Conservation (phyloP, 2,888 invertebrate genomes). For the Rotaria magnacalcarata region DNA sequence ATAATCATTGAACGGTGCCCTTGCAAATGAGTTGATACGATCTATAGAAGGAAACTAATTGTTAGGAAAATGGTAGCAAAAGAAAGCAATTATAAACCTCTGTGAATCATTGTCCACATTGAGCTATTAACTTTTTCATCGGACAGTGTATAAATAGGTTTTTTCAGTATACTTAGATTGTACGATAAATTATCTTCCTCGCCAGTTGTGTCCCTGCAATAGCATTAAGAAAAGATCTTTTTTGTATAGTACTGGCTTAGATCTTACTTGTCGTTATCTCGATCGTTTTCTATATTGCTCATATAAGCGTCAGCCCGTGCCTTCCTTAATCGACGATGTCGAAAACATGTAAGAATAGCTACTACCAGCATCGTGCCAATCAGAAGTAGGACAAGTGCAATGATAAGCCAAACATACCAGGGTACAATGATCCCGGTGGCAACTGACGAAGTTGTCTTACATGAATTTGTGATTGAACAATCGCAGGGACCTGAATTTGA, state of each 20-base stretch:
- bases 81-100: too few relatives aligned
- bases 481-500: background rate
- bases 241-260: too few relatives aligned
- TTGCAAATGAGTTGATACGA: too few relatives aligned
- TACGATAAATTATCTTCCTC: conserved; percentile 14
- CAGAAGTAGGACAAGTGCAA: background rate
- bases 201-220: background rate
- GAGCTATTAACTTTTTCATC: background rate
- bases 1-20: too few relatives aligned
- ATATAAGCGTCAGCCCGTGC: too few relatives aligned
- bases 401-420: conserved; percentile 22
- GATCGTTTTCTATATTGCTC: too few relatives aligned
- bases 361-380: background rate
- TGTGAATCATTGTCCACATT: too few relatives aligned
- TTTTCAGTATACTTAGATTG: conserved; percentile 43
- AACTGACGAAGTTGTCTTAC: background rate
- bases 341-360: background rate
- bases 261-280: too few relatives aligned
- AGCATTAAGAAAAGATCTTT: too few relatives aligned
- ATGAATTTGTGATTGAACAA: background rate
- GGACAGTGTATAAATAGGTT: conserved; percentile 35
- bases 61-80: too few relatives aligned
- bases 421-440: background rate
- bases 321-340: too few relatives aligned
- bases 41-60: too few relatives aligned